A percentile compares a stretch with the other conserved stretches of the same genome.
Evolutionary conservation across 1,140 invertebrate species (phyloP).

Genomic region (Yoshiicerus persimilis): DNA sequence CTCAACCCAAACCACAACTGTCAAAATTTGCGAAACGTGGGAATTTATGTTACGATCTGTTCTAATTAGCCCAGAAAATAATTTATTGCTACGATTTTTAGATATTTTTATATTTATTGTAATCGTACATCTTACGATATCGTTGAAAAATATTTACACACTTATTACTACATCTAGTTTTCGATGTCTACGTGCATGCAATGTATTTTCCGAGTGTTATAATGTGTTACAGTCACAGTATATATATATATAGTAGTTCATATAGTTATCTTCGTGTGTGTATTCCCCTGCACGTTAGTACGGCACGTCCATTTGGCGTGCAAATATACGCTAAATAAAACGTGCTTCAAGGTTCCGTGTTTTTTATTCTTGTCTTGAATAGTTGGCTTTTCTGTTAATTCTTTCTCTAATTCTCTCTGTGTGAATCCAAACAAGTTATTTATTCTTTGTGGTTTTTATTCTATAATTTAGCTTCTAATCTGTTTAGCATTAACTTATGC

Average conservation of each 20-base stretch:
- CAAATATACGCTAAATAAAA: neutral
- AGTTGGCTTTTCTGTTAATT: neutral
- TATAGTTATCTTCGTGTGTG: neutral
- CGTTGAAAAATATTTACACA: too few relatives aligned
- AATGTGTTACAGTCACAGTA: neutral
- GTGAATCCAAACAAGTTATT: slow-evolving; percentile 14
- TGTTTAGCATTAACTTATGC: neutral
- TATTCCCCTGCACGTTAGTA: neutral
- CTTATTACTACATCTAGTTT: too few relatives aligned
- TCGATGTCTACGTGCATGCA: too few relatives aligned
- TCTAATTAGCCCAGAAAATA: neutral
- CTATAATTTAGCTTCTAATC: neutral
- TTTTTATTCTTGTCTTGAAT: slow-evolving; percentile 18
- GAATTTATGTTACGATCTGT: neutral
- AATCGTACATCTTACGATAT: neutral
- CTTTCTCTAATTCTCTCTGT: slow-evolving; percentile 20
- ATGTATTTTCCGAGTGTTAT: too few relatives aligned
- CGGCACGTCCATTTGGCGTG: neutral
- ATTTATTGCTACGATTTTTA: neutral
- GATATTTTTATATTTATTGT: slow-evolving; percentile 24
- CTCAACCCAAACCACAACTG: neutral
- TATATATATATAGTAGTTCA: neutral
- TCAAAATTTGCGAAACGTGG: neutral
- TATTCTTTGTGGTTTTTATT: neutral
- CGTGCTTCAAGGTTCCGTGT: slow-evolving; percentile 2